Evolutionary conservation across 2,113 vertebrate genomes (phyloP), one percentile per base, ranked within the genome.

Genomic region (Nipponia nippon): DNA sequence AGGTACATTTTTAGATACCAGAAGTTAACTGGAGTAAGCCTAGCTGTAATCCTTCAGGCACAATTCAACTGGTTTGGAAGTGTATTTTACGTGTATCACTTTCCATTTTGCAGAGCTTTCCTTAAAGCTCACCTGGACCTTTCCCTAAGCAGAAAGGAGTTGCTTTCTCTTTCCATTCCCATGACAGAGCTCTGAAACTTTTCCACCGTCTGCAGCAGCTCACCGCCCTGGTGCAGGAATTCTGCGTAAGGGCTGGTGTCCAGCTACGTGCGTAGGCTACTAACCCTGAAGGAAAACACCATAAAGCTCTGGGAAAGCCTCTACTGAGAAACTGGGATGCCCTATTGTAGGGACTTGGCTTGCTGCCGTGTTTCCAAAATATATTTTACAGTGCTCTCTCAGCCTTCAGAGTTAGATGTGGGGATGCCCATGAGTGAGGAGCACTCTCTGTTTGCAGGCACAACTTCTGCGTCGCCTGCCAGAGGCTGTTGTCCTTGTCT

Each of bases 381-480:
- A 21, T 29, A 21, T 78, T 93, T 90, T 73, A 25, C 23, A 27
- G 59, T 53, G 16, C 6, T 44, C 26, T 81, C 22, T 61, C 61
- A 67, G 77, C 82, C 14, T 75, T 71, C 27, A 10, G 65, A 23
- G 66, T 9, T 72, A 80, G 61, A 38, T 0, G 0, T 26, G 53
- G 55, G 30, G 40, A 25, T 58, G 25, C 34, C 47, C 4, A 0
- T 38, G 50, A 40, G 38, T 0, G 0, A 83, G 79, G 32, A 63
- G 50, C 22, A 10, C 14, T 47, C 38, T 4, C 10, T 38, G 42
- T 76, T 71, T 40, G 42, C 19, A 8, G 30, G 47, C 47, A 19
- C n/a, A n/a, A 2, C 46, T 55, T 55, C n/a, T 30, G 0, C 2
- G 0, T 40, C 6, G 3, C 42, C 76, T 91, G 56, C 38, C 72